These are phyloP conservation scores for Synanceia verrucosa DNA, from an alignment of 2,797 vertebrate species.

Conservation along the genomic window DNA sequence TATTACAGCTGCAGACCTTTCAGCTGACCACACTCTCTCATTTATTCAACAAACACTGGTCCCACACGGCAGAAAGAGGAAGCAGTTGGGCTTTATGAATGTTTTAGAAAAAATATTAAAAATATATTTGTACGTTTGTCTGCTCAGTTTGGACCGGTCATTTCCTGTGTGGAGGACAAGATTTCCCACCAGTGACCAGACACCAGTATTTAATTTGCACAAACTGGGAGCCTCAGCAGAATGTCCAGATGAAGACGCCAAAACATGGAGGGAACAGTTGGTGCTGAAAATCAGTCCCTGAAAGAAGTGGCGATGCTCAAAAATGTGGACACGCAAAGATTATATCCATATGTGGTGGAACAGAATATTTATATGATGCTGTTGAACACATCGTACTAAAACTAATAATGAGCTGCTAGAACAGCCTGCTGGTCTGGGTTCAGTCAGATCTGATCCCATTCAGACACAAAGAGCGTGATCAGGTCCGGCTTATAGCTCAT, in stretches of 20 bases:
- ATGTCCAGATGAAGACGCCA: constrained; percentile 4
- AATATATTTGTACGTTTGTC: constrained; percentile 43
- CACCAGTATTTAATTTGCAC: constrained; percentile 35
- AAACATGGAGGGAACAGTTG: constrained; percentile 24
- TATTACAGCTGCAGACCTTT: neutral
- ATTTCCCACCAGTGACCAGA: constrained; percentile 31
- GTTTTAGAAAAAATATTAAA: constrained; percentile 25
- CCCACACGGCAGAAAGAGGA: constrained; percentile 3
- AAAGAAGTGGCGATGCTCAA: neutral
- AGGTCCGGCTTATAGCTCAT: no score
- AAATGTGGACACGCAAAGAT: constrained; percentile 1
- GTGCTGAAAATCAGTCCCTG: constrained; percentile 20
- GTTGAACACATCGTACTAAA: constrained; percentile 9
- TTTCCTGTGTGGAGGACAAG: constrained; percentile 36
- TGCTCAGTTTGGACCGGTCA: constrained; percentile 33
- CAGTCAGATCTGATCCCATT: neutral
- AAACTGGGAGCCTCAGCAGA: no score
- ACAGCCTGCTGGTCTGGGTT: neutral
- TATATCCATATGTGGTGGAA: neutral
- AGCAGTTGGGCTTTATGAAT: constrained; percentile 35
- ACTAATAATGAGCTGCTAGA: neutral
- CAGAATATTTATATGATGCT: no score
- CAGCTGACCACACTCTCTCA: constrained; percentile 1
- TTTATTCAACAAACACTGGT: constrained; percentile 8
- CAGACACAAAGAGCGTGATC: no score